Base-by-base conservation (phyloP, 1,140 invertebrate species). In the Drosophila willistoni region DNA sequence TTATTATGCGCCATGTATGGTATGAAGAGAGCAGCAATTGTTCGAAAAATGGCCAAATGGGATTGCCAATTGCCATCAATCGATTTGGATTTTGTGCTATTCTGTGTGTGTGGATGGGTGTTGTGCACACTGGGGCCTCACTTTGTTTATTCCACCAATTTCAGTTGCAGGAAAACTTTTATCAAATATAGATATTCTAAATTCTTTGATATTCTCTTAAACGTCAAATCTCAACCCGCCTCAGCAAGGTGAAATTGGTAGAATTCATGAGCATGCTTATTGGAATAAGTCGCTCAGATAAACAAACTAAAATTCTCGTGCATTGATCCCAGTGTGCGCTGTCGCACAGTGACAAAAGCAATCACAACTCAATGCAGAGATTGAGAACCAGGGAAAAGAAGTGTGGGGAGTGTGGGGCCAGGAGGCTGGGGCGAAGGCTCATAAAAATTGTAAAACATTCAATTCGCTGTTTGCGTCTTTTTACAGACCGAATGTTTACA, bases 11-110 rank as follows among this genome's bases (percentile, higher is more conserved):
- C 47, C 25, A 22, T 47, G 17, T 44, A 36, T 7, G 34, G 34
- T 12, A n/a, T 29, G 29, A 14, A 44, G 42, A 4, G 22, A 14
- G 44, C 44, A 47, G 59, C 83, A 87, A 82, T 87, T 86, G 77
- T 85, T 72, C 78, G 44, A 71, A 64, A 62, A 64, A 67, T 57
- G 75, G 67, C n/a, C 65, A 54, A 51, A 34, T n/a, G 34, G 71
- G 68, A 65, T 71, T 54, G 73, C 19, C 76, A 82, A 78, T 75
- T 68, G 81, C 69, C 85, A 89, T 89, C 84, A 89, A 87, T 87
- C 84, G 83, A 84, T 84, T 84, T 79, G 64, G 64, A 25, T 54
- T 65, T 63, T 41, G 19, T 19, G 13, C 36, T 7, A 25, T 25
- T 2, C 34, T 34, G 1, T 7, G 34, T 36, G 34, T 36, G 34